Conservation (phyloP, 2,113 vertebrate genomes). For the Eidolon helvum region DNA sequence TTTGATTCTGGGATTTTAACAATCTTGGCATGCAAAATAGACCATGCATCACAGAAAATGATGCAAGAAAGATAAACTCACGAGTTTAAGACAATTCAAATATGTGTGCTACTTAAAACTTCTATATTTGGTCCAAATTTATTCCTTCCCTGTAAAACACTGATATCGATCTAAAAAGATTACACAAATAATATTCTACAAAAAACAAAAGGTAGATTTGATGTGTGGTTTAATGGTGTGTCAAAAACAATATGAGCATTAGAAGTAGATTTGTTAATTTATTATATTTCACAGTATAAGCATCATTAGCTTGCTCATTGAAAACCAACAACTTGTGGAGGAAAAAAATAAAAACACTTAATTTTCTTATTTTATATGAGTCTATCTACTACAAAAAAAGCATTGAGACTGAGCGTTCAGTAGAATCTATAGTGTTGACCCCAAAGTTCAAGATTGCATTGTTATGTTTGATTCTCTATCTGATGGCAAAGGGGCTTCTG, state of each 20-base stretch:
- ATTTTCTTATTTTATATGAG: neutral
- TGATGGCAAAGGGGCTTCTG: neutral
- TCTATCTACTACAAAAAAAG: slow-evolving; percentile 31
- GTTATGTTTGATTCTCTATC: neutral
- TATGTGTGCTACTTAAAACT: neutral
- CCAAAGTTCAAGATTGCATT: slow-evolving; percentile 50
- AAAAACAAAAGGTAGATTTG: slow-evolving; percentile 55
- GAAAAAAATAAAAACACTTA: neutral
- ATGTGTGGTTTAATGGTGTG: neutral
- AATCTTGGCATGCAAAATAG: neutral
- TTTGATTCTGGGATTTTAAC: neutral
- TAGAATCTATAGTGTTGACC: neutral
- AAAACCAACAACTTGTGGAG: neutral
- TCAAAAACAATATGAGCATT: neutral
- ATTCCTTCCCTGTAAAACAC: neutral
- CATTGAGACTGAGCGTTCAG: neutral
- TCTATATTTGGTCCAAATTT: neutral
- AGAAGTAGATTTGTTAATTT: neutral
- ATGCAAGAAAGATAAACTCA: neutral
- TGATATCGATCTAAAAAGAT: slow-evolving; percentile 39
- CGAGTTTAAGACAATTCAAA: neutral
- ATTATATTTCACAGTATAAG: neutral
- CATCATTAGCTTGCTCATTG: neutral
- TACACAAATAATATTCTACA: slow-evolving; percentile 66
- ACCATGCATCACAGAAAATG: neutral